Percentiles rank a stretch among this genome's conserved stretches.
Conservation (phyloP, 2,113 vertebrate species). For the Ciconia stormi region DNA sequence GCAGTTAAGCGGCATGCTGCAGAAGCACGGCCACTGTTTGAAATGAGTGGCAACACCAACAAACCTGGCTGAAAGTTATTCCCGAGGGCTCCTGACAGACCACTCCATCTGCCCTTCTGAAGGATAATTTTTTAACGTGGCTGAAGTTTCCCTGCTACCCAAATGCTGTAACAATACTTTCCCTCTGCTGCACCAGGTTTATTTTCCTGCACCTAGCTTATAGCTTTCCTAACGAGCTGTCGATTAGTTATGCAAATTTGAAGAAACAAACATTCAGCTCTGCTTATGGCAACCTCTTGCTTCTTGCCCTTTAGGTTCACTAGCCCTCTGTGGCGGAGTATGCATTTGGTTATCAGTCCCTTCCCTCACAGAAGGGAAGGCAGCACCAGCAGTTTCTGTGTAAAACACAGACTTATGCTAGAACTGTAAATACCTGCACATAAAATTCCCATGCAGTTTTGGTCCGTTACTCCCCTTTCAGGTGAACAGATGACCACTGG, state of each 20-base stretch:
- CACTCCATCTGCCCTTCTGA: background rate
- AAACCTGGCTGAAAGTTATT: background rate
- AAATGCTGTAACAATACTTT: background rate
- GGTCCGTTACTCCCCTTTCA: background rate
- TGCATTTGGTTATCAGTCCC: background rate
- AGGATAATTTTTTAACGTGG: background rate
- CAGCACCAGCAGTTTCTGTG: background rate
- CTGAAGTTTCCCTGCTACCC: background rate
- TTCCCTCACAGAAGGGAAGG: background rate
- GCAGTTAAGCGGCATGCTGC: background rate
- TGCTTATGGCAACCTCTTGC: background rate
- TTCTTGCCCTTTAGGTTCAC: background rate
- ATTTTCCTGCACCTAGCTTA: background rate
- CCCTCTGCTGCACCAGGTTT: background rate
- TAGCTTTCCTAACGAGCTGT: conserved; percentile 4
- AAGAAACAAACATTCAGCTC: background rate
- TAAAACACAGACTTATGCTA: background rate
- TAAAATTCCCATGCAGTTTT: background rate
- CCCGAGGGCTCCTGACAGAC: background rate
- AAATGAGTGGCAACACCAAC: background rate
- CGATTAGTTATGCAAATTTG: background rate
- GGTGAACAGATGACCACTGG: background rate
- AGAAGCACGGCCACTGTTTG: background rate
- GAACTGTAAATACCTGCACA: background rate
- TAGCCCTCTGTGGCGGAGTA: background rate